Evolutionary conservation across 1,140 invertebrate species (phyloP).

Genomic region (Drosophila parvula): DNA sequence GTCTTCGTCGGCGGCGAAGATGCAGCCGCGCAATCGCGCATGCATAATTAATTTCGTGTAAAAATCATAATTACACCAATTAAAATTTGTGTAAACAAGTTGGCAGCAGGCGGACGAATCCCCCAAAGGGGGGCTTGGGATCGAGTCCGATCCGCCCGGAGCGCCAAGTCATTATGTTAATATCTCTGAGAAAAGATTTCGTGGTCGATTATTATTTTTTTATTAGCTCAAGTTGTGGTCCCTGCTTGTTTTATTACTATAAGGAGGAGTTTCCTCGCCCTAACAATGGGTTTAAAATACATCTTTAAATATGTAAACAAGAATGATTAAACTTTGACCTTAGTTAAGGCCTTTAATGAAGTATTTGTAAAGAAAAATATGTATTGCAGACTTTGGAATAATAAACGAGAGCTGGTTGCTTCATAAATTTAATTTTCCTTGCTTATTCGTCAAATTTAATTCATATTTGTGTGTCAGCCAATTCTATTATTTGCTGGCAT

Average conservation of each 20-base stretch:
- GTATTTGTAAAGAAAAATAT: not conserved
- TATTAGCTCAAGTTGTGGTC: conserved; percentile 24
- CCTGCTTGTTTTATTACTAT: not conserved
- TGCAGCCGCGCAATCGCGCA: conserved; percentile 59
- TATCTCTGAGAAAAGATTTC: conserved; percentile 50
- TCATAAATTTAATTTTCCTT: too few relatives aligned
- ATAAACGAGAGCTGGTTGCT: too few relatives aligned
- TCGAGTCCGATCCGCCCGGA: conserved; percentile 22
- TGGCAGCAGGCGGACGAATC: conserved; percentile 44
- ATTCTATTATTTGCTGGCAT: conserved; percentile 1
- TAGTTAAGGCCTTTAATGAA: not conserved
- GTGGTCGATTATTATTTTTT: conserved; percentile 13
- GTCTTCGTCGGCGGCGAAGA: conserved; percentile 13
- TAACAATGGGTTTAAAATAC: not conserved
- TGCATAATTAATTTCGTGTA: conserved; percentile 80
- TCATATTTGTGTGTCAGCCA: not conserved
- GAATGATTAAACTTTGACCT: too few relatives aligned
- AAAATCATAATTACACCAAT: conserved; percentile 80
- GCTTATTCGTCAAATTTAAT: conserved; percentile 1
- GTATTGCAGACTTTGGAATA: not conserved
- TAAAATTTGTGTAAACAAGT: conserved; percentile 80
- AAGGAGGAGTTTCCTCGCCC: not conserved
- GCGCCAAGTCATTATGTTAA: conserved; percentile 62
- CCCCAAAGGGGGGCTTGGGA: conserved; percentile 14
- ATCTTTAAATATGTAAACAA: not conserved